Base-by-base conservation (phyloP, 2,113 vertebrate genomes). In the Odontesthes bonariensis region DNA sequence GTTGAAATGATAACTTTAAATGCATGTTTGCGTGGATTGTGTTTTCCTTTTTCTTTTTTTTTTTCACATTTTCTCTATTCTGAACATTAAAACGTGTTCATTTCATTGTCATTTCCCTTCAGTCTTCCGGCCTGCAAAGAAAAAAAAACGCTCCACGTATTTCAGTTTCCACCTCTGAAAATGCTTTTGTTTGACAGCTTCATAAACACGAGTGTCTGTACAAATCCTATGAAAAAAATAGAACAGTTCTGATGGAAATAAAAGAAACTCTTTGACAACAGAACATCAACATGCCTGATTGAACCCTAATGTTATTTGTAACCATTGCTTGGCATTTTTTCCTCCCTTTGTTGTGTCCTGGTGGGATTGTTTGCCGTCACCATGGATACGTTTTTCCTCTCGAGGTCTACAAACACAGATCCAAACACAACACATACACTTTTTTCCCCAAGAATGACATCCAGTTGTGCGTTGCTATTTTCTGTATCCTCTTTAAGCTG, bases 51-150 rank as follows among this genome's bases (percentile, higher is more conserved):
- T 69, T 73, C 69, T 60, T n/a, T 69, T 58, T 75, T 67, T 63
- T 85, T 63, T 86, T 81, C 70, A 90, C 82, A 84, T 85, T 85
- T 75, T 31, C 59, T 79, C 79, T 79, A 49, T 76, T 80, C 65
- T 88, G 92, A 93, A 93, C 92, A 93, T 91, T 93, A 94, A 91
- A 93, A 92, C 92, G 89, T 92, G 92, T 94, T 93, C 91, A 92
- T 86, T 84, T 87, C 66, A 76, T 67, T 89, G 78, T 72, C 7
- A 75, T 71, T 87, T 91, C 73, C 75, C 93, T 89, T 93, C 91
- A 91, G 83, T 83, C 82, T 73, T 86, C 86, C 94, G 88, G 86
- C 82, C 92, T 79, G 95, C 91, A 91, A 89, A 92, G 77, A 88
- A 88, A 88, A 88, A 89, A 85, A 68, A 63, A 68, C 46, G 12